phyloP scores from a whole-genome alignment of 2,888 invertebrate species.

The Netelia fuscicornis region DNA sequence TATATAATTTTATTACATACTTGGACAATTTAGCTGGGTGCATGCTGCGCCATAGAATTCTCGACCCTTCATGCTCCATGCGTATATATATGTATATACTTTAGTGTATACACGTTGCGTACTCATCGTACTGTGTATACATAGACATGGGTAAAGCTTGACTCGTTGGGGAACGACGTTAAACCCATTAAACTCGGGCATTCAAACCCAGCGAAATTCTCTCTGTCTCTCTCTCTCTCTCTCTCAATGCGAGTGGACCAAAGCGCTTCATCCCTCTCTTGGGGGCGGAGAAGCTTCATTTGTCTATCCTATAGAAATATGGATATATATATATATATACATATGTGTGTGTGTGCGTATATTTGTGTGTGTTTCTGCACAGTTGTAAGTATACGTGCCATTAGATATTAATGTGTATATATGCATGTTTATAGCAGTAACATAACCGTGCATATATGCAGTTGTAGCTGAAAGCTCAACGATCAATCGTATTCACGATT shows the following conservation, averaged over 20 bases:
- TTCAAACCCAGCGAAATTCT: constrained; percentile 5
- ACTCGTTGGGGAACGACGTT: not conserved
- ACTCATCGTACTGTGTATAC: not conserved
- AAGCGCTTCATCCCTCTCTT: constrained; percentile 15
- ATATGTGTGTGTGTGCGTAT: not conserved
- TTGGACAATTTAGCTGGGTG: not conserved
- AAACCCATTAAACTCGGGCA: constrained; percentile 19
- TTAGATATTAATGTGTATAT: not conserved
- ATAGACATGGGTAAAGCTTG: not conserved
- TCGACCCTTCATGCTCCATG: not conserved
- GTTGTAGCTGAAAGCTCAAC: constrained; percentile 8
- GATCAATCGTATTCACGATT: constrained; percentile 20
- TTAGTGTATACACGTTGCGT: not conserved
- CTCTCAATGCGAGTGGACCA: not conserved
- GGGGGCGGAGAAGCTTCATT: constrained; percentile 11
- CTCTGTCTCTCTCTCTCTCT: not conserved
- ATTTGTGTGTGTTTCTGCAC: not conserved
- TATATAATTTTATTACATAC: constrained; percentile 4
- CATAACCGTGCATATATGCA: not conserved
- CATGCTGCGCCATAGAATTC: not conserved
- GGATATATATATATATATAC: too few relatives aligned
- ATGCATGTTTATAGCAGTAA: not conserved
- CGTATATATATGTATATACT: not conserved
- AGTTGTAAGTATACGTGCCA: not conserved
- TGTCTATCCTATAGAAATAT: not conserved